These are phyloP conservation scores for Calephelis nemesis DNA, from an alignment of 1,140 invertebrate species.

Conservation along the genomic window DNA sequence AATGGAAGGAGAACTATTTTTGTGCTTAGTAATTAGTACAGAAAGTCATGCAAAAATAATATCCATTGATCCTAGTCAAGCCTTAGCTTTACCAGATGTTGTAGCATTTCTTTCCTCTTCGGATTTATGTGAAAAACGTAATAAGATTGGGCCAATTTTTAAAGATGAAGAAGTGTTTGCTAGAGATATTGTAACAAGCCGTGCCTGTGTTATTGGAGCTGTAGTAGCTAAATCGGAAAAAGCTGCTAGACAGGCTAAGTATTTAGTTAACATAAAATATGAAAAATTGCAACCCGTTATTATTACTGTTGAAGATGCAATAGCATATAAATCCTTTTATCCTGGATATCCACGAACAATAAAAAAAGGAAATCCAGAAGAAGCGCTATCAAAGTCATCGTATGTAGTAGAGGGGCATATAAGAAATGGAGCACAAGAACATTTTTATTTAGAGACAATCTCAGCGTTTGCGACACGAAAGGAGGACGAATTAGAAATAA, in stretches of 20 bases:
- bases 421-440: slow-evolving; percentile 94
- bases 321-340: slow-evolving; percentile 85
- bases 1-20: slow-evolving; percentile 86
- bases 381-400: slow-evolving; percentile 83
- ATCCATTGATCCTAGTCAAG: slow-evolving; percentile 85
- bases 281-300: slow-evolving; percentile 87
- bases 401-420: slow-evolving; percentile 86
- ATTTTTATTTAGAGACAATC: slow-evolving; percentile 92
- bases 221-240: slow-evolving; percentile 86
- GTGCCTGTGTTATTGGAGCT: slow-evolving; percentile 89
- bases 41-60: slow-evolving; percentile 56
- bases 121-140: slow-evolving; percentile 83
- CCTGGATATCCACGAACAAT: slow-evolving; percentile 71
- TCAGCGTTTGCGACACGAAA: no score
- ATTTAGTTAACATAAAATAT: slow-evolving; percentile 87
- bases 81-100: slow-evolving; percentile 87
- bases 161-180: slow-evolving; percentile 91
- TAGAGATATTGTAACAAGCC: slow-evolving; percentile 83
- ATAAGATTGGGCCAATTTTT: slow-evolving; percentile 83
- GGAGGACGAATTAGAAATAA: no score
- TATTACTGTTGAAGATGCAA: slow-evolving; percentile 92
- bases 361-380: slow-evolving; percentile 42
- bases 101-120: slow-evolving; percentile 85
- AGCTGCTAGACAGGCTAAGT: slow-evolving; percentile 87
- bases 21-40: slow-evolving; percentile 88